These are phyloP conservation scores for Pipistrellus kuhlii DNA, from an alignment of 2,797 vertebrate genomes.

Conservation along the genomic window DNA sequence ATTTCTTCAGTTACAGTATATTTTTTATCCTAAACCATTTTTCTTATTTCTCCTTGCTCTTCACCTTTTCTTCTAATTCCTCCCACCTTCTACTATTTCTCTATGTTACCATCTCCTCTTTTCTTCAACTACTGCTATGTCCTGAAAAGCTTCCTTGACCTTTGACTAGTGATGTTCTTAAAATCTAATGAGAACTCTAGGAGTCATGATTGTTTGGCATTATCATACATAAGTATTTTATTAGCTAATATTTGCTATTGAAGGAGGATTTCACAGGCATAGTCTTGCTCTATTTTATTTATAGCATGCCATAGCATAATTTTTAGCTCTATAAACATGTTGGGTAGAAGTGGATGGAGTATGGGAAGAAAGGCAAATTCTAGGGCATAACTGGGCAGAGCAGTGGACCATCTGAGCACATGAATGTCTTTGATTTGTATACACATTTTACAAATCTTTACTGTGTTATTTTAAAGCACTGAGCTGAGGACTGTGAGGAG, in stretches of 20 bases:
- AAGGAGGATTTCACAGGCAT: background rate
- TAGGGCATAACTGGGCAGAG: background rate
- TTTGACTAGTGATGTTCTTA: background rate
- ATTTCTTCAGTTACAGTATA: background rate
- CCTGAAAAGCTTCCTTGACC: background rate
- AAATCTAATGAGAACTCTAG: background rate
- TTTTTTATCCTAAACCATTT: background rate
- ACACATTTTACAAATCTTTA: background rate
- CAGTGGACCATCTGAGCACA: accelerated
- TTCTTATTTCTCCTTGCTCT: slow-evolving; percentile 14
- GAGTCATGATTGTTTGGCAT: background rate
- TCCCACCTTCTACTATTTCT: background rate
- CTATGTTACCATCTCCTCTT: background rate
- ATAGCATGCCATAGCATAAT: background rate
- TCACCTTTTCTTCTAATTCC: background rate
- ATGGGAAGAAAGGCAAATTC: background rate
- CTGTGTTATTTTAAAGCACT: background rate
- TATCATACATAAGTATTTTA: background rate
- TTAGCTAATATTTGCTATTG: background rate
- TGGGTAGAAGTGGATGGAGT: background rate
- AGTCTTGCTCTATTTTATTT: background rate
- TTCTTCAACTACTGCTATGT: background rate
- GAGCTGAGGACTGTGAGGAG: background rate
- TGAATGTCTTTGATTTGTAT: background rate
- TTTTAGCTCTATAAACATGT: background rate